Evolutionary conservation across 2,888 invertebrate genomes (phyloP).

Genomic region (Furcula furcula): DNA sequence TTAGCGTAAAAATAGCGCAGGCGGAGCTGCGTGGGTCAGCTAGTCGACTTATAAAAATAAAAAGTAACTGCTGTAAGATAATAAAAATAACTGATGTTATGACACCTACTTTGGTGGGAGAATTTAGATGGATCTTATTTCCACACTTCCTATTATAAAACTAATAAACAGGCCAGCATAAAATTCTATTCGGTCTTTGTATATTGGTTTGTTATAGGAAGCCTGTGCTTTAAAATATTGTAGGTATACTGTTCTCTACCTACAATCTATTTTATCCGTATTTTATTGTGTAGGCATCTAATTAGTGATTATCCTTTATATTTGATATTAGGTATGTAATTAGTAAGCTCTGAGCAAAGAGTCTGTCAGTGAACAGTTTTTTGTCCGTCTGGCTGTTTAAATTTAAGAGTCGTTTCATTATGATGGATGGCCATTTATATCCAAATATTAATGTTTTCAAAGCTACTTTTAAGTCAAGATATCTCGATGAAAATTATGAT

Average conservation of each 20-base stretch:
- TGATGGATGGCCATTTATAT: conserved; percentile 18
- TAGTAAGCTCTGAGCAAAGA: conserved; percentile 20
- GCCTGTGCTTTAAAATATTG: conserved; percentile 20
- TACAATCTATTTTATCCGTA: conserved; percentile 1
- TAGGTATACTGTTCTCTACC: conserved; percentile 7
- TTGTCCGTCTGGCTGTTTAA: conserved; percentile 18
- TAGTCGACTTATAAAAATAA: conserved; percentile 46
- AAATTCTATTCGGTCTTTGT: conserved; percentile 1
- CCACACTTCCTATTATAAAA: conserved; percentile 32
- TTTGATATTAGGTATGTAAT: conserved; percentile 9
- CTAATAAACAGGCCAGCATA: conserved; percentile 11
- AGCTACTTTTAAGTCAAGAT: not conserved
- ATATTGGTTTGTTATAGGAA: too few relatives aligned
- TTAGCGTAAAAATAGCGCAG: too few relatives aligned
- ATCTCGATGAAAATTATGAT: not conserved
- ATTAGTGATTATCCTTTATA: conserved; percentile 20
- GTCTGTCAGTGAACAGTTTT: conserved; percentile 19
- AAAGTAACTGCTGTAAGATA: conserved; percentile 41
- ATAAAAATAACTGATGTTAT: conserved; percentile 46
- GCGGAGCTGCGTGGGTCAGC: too few relatives aligned
- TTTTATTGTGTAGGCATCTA: conserved; percentile 13
- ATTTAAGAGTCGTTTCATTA: conserved; percentile 14
- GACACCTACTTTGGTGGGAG: conserved; percentile 35
- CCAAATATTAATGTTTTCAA: conserved; percentile 4
- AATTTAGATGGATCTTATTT: conserved; percentile 31